Evolutionary conservation across 1,140 invertebrate genomes (phyloP).

Genomic region (Sweltsa coloradensis): DNA sequence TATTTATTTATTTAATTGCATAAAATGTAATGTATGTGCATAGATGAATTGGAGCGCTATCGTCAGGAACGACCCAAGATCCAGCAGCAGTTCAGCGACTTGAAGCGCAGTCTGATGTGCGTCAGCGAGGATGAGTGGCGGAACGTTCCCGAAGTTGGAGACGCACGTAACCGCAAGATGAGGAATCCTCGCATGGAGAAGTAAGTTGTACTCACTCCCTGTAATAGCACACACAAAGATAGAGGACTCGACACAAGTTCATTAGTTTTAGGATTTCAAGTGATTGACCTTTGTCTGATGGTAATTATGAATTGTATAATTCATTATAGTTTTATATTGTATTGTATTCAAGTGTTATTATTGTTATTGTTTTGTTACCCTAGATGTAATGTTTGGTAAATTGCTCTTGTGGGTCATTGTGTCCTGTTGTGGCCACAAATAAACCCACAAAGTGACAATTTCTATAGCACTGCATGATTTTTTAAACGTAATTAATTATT

Average conservation of each 20-base stretch:
- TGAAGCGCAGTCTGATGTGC: constrained; percentile 81
- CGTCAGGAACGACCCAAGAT: constrained; percentile 98
- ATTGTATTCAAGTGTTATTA: neutral
- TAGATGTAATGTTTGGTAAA: neutral
- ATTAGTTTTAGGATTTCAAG: neutral
- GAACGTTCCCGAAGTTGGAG: constrained; percentile 95
- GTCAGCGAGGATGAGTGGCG: constrained; percentile 93
- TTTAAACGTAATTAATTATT: no score
- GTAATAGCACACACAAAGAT: neutral
- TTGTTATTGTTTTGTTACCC: neutral
- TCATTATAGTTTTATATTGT: neutral
- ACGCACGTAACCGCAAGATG: constrained; percentile 95
- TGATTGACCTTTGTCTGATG: neutral
- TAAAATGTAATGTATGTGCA: no score
- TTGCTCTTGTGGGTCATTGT: no score
- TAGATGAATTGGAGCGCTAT: constrained; percentile 90
- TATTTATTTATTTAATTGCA: neutral
- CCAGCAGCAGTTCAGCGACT: constrained; percentile 97
- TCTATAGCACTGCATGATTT: no score
- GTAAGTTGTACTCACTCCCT: constrained; percentile 24
- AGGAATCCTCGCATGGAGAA: constrained; percentile 90
- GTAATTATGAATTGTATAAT: neutral
- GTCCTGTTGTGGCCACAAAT: no score
- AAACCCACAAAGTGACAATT: no score
- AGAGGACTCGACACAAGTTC: neutral